A percentile compares a stretch with the other conserved stretches of the same genome.
Evolutionary conservation across 1,140 invertebrate species (phyloP).

Genomic region (Solenopsis fugax): DNA sequence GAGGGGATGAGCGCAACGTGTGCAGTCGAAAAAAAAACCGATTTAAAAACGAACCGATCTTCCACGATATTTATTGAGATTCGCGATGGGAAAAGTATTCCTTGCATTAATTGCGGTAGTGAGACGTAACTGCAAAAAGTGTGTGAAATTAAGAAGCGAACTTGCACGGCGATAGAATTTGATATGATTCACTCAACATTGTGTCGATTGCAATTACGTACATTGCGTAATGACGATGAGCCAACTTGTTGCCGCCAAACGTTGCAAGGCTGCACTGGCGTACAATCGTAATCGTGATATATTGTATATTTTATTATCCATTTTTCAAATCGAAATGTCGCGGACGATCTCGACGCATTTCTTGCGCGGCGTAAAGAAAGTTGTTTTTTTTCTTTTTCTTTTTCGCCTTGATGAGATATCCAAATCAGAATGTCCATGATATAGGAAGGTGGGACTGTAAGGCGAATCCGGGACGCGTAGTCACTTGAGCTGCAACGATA

Average conservation of each 20-base stretch:
- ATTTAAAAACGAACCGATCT: conserved; percentile 28
- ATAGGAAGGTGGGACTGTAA: neutral
- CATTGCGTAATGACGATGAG: conserved; percentile 18
- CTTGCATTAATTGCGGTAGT: conserved; percentile 3
- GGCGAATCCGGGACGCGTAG: neutral
- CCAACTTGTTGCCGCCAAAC: conserved; percentile 19
- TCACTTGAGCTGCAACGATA: neutral
- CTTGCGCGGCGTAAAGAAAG: neutral
- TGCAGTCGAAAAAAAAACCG: conserved; percentile 9
- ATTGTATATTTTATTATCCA: neutral
- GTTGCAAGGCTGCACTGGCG: conserved; percentile 12
- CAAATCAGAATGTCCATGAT: neutral
- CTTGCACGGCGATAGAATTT: neutral
- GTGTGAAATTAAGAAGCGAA: neutral
- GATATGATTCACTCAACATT: conserved; percentile 47
- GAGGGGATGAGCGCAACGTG: conserved; percentile 44
- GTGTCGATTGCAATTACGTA: conserved; percentile 35
- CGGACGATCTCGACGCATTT: neutral
- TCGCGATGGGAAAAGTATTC: conserved; percentile 2
- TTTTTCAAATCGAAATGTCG: neutral
- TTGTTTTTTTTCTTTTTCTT: neutral
- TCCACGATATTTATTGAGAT: neutral
- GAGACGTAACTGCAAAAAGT: neutral
- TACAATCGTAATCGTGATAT: neutral
- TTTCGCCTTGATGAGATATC: neutral